These are phyloP conservation scores for Porphyrio hochstetteri DNA, from an alignment of 2,113 vertebrate species.

Conservation along the genomic window DNA sequence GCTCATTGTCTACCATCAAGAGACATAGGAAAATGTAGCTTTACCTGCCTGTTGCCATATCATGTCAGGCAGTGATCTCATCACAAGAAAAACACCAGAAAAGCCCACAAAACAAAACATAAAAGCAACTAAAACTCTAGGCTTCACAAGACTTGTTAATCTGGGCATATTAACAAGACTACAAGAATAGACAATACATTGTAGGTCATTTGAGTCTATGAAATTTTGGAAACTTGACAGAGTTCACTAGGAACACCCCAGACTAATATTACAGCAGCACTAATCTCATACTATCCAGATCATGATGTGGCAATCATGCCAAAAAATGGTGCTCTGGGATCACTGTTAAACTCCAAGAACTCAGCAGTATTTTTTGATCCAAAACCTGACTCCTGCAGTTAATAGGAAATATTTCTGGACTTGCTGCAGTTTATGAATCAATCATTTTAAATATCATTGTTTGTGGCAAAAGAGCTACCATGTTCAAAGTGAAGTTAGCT, in stretches of 20 bases:
- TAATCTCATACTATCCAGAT: background rate
- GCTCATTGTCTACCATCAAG: background rate
- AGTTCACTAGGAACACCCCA: background rate
- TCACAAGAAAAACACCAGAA: constrained; percentile 9
- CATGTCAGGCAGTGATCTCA: background rate
- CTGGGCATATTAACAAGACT: background rate
- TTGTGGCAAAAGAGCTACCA: background rate
- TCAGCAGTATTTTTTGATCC: background rate
- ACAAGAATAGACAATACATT: background rate
- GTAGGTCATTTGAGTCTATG: background rate
- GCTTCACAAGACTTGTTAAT: background rate
- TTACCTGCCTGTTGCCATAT: background rate
- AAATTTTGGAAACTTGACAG: background rate
- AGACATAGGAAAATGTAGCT: background rate
- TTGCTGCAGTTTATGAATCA: background rate
- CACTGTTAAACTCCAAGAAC: background rate
- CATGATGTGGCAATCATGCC: background rate
- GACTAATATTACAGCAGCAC: background rate
- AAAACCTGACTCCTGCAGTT: background rate
- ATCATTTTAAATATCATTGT: background rate
- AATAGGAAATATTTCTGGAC: background rate
- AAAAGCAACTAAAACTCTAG: background rate
- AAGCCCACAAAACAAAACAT: background rate
- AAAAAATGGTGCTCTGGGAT: background rate
- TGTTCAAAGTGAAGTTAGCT: background rate